These are phyloP conservation scores for Neuroterus valhalla DNA, from an alignment of 1,140 invertebrate species.

Conservation along the genomic window DNA sequence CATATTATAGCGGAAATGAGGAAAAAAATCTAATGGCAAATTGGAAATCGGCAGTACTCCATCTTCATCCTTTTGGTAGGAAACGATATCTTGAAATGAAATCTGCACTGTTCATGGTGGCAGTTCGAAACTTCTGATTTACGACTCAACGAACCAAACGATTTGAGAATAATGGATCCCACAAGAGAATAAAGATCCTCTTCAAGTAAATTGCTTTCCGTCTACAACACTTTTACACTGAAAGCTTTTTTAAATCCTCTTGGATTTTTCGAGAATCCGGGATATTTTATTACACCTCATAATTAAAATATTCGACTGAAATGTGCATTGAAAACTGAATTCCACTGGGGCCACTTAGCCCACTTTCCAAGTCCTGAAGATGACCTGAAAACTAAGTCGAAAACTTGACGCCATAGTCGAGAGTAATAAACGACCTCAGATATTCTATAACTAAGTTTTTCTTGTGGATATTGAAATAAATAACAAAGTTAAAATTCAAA, in stretches of 20 bases:
- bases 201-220: not conserved
- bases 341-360: slow-evolving; percentile 11
- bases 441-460: slow-evolving; percentile 12
- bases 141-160: too few species aligned
- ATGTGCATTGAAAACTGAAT: slow-evolving; percentile 14
- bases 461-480: not conserved
- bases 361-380: slow-evolving; percentile 8
- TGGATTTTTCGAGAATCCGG: not conserved
- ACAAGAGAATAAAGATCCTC: too few species aligned
- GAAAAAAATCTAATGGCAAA: too few species aligned
- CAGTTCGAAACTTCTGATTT: too few species aligned
- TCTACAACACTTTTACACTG: not conserved
- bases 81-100: too few species aligned
- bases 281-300: not conserved
- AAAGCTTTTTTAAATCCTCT: not conserved
- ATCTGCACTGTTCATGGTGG: too few species aligned
- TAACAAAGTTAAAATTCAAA: slow-evolving; percentile 2
- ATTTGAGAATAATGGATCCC: too few species aligned
- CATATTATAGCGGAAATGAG: too few species aligned
- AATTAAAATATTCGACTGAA: slow-evolving; percentile 7
- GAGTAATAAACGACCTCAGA: not conserved
- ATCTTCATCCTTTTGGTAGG: too few species aligned
- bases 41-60: too few species aligned
- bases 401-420: slow-evolving; percentile 9
- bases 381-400: slow-evolving; percentile 11